phyloP scores from a whole-genome alignment of 2,888 invertebrate species.

The Hypercompe scribonia region DNA sequence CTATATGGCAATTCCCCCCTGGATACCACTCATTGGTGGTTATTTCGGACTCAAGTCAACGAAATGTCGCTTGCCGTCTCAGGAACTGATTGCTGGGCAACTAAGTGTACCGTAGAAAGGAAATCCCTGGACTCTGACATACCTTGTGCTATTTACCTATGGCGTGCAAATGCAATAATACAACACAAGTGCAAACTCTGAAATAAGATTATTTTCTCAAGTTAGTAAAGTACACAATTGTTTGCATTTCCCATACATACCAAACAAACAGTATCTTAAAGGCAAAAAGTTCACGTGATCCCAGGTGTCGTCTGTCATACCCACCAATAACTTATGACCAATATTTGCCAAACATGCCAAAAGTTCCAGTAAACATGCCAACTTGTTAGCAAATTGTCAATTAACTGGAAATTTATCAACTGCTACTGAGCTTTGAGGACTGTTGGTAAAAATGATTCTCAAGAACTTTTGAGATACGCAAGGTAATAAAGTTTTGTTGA shows the following conservation, averaged over 20 bases:
- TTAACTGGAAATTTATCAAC: slow-evolving; percentile 45
- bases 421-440: slow-evolving; percentile 33
- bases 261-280: slow-evolving; percentile 5
- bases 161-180: too few species aligned
- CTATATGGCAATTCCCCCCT: too few species aligned
- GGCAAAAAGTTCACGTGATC: slow-evolving; percentile 10
- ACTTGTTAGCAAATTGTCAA: slow-evolving; percentile 41
- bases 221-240: neutral
- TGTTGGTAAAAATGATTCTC: slow-evolving; percentile 21
- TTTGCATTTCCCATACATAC: neutral
- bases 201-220: neutral
- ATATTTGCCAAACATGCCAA: slow-evolving; percentile 60
- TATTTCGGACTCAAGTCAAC: too few species aligned
- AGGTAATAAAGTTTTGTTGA: slow-evolving; percentile 25
- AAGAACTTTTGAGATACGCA: slow-evolving; percentile 15
- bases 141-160: too few species aligned
- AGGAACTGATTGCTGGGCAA: too few species aligned
- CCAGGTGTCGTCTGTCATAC: slow-evolving; percentile 39
- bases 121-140: too few species aligned
- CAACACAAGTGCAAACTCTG: too few species aligned
- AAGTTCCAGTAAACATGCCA: slow-evolving; percentile 33
- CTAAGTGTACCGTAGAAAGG: too few species aligned
- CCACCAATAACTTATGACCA: slow-evolving; percentile 40
- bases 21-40: too few species aligned
- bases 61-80: too few species aligned